Conservation (phyloP, 1,140 invertebrate species). For the Macrotrachela quadricornifera region DNA sequence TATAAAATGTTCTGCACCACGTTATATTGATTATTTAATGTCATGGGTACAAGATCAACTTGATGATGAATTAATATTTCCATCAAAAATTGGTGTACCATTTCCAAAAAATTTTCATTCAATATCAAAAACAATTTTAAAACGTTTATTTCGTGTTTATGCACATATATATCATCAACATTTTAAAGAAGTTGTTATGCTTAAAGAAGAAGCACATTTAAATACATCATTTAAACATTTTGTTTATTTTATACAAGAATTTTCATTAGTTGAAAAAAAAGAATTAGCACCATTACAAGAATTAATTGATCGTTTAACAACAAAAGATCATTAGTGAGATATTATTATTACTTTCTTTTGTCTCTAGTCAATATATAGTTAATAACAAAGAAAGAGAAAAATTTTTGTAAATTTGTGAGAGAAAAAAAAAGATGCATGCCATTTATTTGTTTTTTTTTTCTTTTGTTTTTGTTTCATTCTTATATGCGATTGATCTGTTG, state of each 20-base stretch:
- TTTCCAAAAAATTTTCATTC: constrained; percentile 92
- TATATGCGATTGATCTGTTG: no score
- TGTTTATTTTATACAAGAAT: constrained; percentile 97
- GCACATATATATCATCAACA: constrained; percentile 99
- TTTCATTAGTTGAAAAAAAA: constrained; percentile 78
- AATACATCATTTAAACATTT: constrained; percentile 99
- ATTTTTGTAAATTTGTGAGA: no score
- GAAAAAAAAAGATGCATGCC: no score
- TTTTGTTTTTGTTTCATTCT: no score
- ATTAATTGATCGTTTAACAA: constrained; percentile 79
- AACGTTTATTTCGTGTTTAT: constrained; percentile 89
- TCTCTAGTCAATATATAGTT: no score
- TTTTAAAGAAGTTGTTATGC: constrained; percentile 83
- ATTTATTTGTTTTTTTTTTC: no score
- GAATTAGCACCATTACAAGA: constrained; percentile 89
- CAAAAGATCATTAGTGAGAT: constrained; percentile 39
- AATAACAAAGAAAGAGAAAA: no score
- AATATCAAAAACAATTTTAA: constrained; percentile 92
- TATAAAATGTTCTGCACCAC: constrained; percentile 94
- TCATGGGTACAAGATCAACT: constrained; percentile 98
- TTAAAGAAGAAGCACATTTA: constrained; percentile 93
- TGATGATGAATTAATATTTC: constrained; percentile 92
- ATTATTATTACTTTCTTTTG: no score
- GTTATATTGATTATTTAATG: constrained; percentile 98
- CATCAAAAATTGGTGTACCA: constrained; percentile 94